Conservation (phyloP, 2,888 invertebrate genomes). For the Osmoderma eremita region DNA sequence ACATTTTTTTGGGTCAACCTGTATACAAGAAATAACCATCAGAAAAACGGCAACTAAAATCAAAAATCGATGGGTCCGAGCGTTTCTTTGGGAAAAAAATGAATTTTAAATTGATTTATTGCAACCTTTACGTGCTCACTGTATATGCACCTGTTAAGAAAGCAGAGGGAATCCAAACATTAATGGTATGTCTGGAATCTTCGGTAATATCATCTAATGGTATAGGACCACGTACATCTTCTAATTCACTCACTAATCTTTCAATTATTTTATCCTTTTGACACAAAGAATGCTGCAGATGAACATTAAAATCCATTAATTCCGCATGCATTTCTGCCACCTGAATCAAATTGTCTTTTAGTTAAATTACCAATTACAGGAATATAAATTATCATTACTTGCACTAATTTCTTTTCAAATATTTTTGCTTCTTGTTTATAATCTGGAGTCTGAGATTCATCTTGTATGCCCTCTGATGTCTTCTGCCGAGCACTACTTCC, state of each 20-base stretch:
- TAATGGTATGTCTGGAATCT: slow-evolving; percentile 69
- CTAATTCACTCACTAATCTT: slow-evolving; percentile 71
- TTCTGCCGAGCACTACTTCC: slow-evolving; percentile 61
- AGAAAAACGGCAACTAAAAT: no score
- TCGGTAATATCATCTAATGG: slow-evolving; percentile 64
- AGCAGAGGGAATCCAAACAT: slow-evolving; percentile 88
- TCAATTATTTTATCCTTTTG: slow-evolving; percentile 71
- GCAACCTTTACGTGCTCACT: no score
- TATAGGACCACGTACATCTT: slow-evolving; percentile 73
- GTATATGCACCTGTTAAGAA: slow-evolving; percentile 72
- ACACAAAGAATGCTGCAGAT: slow-evolving; percentile 77
- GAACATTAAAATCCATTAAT: slow-evolving; percentile 90
- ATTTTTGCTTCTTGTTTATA: slow-evolving; percentile 77
- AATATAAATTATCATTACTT: slow-evolving; percentile 62
- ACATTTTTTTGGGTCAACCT: no score
- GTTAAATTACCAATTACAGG: slow-evolving; percentile 45
- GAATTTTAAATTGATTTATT: no score
- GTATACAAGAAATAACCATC: no score
- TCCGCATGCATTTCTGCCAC: slow-evolving; percentile 96
- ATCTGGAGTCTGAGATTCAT: slow-evolving; percentile 62
- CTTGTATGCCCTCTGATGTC: slow-evolving; percentile 57
- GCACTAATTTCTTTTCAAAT: slow-evolving; percentile 87
- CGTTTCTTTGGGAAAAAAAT: no score
- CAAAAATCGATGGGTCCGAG: no score
- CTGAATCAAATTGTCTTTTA: slow-evolving; percentile 61